Percentiles rank a stretch among this genome's conserved stretches.
Evolutionary conservation across 2,888 invertebrate species (phyloP).

Genomic region (Diploptera punctata): DNA sequence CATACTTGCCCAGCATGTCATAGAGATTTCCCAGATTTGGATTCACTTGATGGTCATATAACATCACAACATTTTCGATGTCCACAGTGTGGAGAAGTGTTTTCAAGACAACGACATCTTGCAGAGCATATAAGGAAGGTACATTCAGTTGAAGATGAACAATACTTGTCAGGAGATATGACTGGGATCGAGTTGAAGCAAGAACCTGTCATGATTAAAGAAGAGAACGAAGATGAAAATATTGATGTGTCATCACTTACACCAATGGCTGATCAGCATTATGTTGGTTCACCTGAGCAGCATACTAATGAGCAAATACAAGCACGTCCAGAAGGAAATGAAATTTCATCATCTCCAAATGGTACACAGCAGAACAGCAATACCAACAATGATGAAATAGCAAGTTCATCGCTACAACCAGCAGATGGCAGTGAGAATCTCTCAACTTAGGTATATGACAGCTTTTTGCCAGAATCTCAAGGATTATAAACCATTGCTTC

Average conservation of each 20-base stretch:
- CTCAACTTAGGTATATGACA: no score
- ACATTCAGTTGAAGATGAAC: background rate
- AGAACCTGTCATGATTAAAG: slow-evolving; percentile 34
- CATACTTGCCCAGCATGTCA: slow-evolving; percentile 52
- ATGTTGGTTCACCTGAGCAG: slow-evolving; percentile 17
- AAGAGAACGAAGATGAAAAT: slow-evolving; percentile 34
- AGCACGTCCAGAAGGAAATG: background rate
- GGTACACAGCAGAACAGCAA: background rate
- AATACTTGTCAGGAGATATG: background rate
- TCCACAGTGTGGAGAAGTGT: slow-evolving; percentile 40
- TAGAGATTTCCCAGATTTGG: slow-evolving; percentile 50
- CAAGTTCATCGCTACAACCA: background rate
- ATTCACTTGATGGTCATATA: slow-evolving; percentile 50
- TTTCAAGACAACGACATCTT: slow-evolving; percentile 46
- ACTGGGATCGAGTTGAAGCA: slow-evolving; percentile 13
- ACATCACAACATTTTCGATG: slow-evolving; percentile 47
- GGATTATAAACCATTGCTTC: background rate
- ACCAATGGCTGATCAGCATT: slow-evolving; percentile 14
- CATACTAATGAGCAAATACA: background rate
- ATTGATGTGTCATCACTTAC: slow-evolving; percentile 21
- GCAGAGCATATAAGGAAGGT: slow-evolving; percentile 45
- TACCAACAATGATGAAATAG: background rate
- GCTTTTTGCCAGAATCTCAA: no score
- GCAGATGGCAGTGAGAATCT: background rate
- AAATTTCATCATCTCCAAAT: background rate